Evolutionary conservation across 1,140 invertebrate species (phyloP), one percentile per base, ranked within the genome.

Genomic region (Solenopsis fugax): DNA sequence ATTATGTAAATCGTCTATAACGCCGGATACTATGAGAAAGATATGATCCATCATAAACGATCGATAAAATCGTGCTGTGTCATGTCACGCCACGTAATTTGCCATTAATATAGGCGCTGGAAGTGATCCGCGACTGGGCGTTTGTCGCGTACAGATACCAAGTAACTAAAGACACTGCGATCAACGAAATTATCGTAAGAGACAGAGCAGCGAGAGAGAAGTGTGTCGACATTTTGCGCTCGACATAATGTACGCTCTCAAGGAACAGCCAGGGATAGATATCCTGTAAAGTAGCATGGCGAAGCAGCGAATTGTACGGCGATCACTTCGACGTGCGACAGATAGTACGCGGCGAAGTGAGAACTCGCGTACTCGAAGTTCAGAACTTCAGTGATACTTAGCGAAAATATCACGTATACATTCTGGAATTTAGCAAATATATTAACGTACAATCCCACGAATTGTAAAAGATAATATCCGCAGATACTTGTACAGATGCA

Each of bases 91-190:
- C n/a, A 62, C 41, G 56, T 37, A 29, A 62, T 84, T 82, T 45
- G 21, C 41, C 45, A 60, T 60, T 84, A 24, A 75, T 60, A 52
- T 78, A 34, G 24, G 29, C 65, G 45, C 37, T 81, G 24, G 81
- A 67, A 89, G 87, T 86, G 84, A 84, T 80, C 12, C 88, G 48
- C 24, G 65, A 41, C 50, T 48, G 62, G 75, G 65, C 69, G 67
- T 67, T 54, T 86, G 24, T 81, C 52, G 34, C 76, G 37, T 37
- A 58, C 76, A 80, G 65, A 87, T 21, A 50, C 58, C 56, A 90
- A 65, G 89, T 89, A 91, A 91, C 90, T 88, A 91, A 91, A 91
- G 90, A 91, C 90, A 91, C 90, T 91, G 90, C 89, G 65, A 54
- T 90, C 87, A 73, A 87, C 81, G 16, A 75, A 76, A 89, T 85